These are phyloP conservation scores for Epinephelus malabaricus DNA, from an alignment of 2,797 vertebrate species.

Conservation along the genomic window DNA sequence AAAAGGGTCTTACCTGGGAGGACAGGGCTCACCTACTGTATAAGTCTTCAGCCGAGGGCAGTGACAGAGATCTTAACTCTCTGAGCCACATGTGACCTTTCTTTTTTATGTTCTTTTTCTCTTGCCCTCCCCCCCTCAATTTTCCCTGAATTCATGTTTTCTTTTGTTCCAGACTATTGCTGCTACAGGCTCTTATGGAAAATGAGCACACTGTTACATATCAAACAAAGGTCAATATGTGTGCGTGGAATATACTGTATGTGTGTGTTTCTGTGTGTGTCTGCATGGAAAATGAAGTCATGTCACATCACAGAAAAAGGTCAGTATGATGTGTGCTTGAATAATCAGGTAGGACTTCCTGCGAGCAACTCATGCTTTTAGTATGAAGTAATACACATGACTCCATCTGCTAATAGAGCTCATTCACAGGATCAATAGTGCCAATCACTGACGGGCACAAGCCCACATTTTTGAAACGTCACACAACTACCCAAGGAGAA, in stretches of 20 bases:
- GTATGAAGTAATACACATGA: conserved; percentile 41
- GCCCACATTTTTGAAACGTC: conserved; percentile 7
- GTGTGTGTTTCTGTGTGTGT: conserved; percentile 19
- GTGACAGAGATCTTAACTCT: conserved; percentile 61
- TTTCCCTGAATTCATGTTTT: conserved; percentile 63
- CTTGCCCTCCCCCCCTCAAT: conserved; percentile 8
- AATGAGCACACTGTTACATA: conserved; percentile 77
- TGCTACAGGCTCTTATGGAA: conserved; percentile 72
- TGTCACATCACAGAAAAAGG: conserved; percentile 75
- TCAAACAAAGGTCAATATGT: conserved; percentile 82
- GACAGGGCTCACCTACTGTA: conserved; percentile 48
- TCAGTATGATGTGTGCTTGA: conserved; percentile 66
- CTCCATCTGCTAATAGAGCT: conserved; percentile 34
- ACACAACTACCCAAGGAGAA: conserved; percentile 17
- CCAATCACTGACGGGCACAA: conserved; percentile 8
- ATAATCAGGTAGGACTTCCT: conserved; percentile 54
- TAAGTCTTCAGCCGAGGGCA: conserved; percentile 37
- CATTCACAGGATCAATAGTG: conserved; percentile 53
- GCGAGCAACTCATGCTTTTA: conserved; percentile 11
- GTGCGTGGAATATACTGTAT: conserved; percentile 25
- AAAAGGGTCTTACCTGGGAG: conserved; percentile 52
- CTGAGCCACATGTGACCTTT: conserved; percentile 74
- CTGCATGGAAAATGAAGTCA: conserved; percentile 58
- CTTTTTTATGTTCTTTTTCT: conserved; percentile 43
- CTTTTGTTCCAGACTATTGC: conserved; percentile 61